Conservation (phyloP, 1,140 invertebrate genomes). For the Bactericera cockerelli region DNA sequence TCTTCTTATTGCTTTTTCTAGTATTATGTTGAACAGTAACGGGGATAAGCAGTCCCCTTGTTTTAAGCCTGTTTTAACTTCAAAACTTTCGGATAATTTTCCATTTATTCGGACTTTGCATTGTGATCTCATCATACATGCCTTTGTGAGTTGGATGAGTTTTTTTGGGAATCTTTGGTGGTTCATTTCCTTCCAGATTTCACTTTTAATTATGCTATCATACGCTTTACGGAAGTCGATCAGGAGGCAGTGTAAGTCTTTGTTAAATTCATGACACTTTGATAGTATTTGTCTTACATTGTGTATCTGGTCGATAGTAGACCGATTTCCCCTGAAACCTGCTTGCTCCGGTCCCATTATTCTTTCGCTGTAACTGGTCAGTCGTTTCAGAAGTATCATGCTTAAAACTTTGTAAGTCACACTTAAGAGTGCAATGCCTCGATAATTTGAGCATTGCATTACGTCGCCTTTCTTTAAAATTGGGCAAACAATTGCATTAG, state of each 20-base stretch:
- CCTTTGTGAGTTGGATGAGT: conserved; percentile 9
- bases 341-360: conserved; percentile 23
- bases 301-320: conserved; percentile 13
- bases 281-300: conserved; percentile 10
- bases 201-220: conserved; percentile 16
- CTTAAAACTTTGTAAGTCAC: conserved; percentile 18
- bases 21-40: conserved; percentile 14
- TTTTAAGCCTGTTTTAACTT: conserved; percentile 8
- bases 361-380: not conserved
- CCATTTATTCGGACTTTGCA: conserved; percentile 8
- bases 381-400: conserved; percentile 10
- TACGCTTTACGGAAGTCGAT: conserved; percentile 14
- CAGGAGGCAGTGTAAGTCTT: not conserved
- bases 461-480: conserved; percentile 24
- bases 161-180: conserved; percentile 9
- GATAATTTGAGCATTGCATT: conserved; percentile 20
- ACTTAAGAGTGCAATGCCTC: conserved; percentile 19
- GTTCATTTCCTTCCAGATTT: conserved; percentile 12
- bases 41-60: conserved; percentile 13
- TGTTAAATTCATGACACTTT: conserved; percentile 12
- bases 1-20: conserved; percentile 20
- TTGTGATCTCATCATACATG: not conserved
- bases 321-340: conserved; percentile 24
- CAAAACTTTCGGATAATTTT: conserved; percentile 4
- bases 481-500: conserved; percentile 17